Evolutionary conservation across 2,797 vertebrate species (phyloP), one percentile per base, ranked within the genome.

Genomic region (Thunnus albacares): DNA sequence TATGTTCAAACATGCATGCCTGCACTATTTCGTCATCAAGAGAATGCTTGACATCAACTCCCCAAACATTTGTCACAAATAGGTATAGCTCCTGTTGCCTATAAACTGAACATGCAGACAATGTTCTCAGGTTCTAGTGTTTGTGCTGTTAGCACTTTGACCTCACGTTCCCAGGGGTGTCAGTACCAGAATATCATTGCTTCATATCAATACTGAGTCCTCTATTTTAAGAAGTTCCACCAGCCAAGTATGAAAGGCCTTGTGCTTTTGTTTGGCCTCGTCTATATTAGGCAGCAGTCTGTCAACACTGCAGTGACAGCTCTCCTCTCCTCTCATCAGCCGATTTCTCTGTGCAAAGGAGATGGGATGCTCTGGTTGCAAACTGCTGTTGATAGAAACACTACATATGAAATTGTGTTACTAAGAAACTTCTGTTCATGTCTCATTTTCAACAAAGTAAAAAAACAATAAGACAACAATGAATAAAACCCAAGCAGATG

Each of bases 201-300:
- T 62, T 80, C 81, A 53, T 77, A 55, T 86, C 71, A 70, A 88
- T 81, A 72, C 73, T 0, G 17, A 61, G 33, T 49, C 58, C 60
- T 77, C 90, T 93, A 93, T 93, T 93, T 92, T 82, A 79, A 88
- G 89, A 82, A 41, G 74, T 52, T 61, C 57, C 63, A 77, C 18
- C 64, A 67, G 85, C 73, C 70, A 74, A 83, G 80, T 71, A 80
- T 81, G 85, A 86, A 60, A 57, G 82, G 69, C 85, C 87, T 77
- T 47, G 53, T 81, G 73, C 87, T 89, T 89, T 90, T 90, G 91
- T 92, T 89, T 77, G 80, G 68, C 88, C 81, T 86, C 12, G 14
- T 79, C 91, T 92, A 90, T 84, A 84, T 88, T 7, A 30, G 81
- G 89, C 85, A 38, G 67, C 75, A 6, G 77, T 61, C 85, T 92